Conservation (phyloP, 2,113 vertebrate species). For the Brienomyrus brachyistius region DNA sequence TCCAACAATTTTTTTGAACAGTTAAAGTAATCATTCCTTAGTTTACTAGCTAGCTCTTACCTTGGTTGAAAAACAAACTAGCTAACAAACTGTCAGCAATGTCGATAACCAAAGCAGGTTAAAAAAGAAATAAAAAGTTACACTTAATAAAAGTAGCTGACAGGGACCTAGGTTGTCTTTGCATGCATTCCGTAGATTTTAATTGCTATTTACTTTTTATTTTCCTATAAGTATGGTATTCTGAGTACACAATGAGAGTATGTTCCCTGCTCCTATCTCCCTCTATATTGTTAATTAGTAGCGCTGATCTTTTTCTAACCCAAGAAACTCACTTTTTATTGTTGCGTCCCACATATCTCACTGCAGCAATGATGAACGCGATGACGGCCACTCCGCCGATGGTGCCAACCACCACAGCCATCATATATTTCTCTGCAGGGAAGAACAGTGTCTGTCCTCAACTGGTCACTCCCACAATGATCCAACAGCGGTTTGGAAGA, state of each 20-base stretch:
- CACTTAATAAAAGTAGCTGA: not conserved
- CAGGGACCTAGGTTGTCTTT: not conserved
- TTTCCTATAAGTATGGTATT: not conserved
- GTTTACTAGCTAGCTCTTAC: not conserved
- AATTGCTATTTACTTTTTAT: not conserved
- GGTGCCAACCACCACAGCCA: conserved; percentile 69
- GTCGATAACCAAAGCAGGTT: not conserved
- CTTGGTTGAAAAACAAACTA: not conserved
- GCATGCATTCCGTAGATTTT: not conserved
- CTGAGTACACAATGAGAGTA: not conserved
- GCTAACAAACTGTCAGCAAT: not conserved
- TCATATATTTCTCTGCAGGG: conserved; percentile 67
- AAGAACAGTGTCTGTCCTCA: conserved; percentile 1
- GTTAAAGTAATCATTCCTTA: not conserved
- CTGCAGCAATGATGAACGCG: conserved; percentile 69
- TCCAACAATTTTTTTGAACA: not conserved
- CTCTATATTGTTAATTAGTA: not conserved
- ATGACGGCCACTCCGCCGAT: conserved; percentile 71
- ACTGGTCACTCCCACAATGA: not conserved
- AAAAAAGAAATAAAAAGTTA: not conserved
- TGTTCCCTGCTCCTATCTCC: not conserved
- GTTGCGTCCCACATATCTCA: conserved; percentile 69
- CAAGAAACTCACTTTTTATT: conserved; percentile 68
- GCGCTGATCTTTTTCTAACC: not conserved
- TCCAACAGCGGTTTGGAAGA: not conserved